These are phyloP conservation scores for Nymphalis io DNA, from an alignment of 1,140 invertebrate genomes.

Conservation along the genomic window DNA sequence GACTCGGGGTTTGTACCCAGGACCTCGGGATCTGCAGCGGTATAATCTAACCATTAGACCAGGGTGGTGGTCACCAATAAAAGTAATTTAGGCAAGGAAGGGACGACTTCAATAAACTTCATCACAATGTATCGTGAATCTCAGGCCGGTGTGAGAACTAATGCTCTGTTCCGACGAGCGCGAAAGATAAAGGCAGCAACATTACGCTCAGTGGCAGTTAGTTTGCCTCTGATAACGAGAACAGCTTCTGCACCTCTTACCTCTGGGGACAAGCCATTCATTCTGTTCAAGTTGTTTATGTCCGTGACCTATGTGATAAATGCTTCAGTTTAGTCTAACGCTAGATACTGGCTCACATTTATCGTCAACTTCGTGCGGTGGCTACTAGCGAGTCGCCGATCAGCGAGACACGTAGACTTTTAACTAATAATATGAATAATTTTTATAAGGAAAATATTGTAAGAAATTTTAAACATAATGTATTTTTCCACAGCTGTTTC, in stretches of 20 bases:
- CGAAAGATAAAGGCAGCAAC: constrained; percentile 2
- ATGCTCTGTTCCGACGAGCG: not conserved
- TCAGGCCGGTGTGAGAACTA: not conserved
- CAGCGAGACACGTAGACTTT: not conserved
- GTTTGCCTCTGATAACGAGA: constrained; percentile 2
- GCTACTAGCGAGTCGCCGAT: not conserved
- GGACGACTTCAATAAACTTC: not conserved
- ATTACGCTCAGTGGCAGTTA: not conserved
- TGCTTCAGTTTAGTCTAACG: not conserved
- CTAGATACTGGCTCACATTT: not conserved
- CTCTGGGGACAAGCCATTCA: not conserved
- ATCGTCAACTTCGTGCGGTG: not conserved
- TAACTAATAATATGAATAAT: not conserved
- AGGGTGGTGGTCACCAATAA: not conserved
- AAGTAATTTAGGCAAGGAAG: not conserved
- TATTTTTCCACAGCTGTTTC: constrained; percentile 7
- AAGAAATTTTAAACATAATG: not conserved
- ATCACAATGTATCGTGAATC: constrained; percentile 8
- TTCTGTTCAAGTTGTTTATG: constrained; percentile 9
- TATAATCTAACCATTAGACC: too few species aligned
- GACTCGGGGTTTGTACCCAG: too few species aligned
- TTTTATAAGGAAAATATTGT: not conserved
- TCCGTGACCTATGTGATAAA: not conserved
- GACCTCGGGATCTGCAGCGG: too few species aligned
- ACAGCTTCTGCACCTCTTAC: not conserved